Evolutionary conservation across 2,113 vertebrate genomes (phyloP).

Genomic region (Engystomops pustulosus): DNA sequence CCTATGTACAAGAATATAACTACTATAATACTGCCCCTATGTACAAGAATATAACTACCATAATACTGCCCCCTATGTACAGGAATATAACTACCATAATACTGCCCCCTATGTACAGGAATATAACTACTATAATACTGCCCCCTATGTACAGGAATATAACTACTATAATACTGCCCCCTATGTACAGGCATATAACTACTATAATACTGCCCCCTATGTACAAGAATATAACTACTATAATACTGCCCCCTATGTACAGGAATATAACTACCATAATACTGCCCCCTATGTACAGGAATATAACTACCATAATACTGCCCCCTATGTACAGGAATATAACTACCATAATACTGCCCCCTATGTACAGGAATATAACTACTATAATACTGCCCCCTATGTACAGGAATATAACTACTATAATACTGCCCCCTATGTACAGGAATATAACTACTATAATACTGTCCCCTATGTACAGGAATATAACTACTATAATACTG

Average conservation of each 20-base stretch:
- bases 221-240: slow-evolving; percentile 5
- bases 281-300: neutral
- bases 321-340: neutral
- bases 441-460: slow-evolving; percentile 17
- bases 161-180: slow-evolving; percentile 1
- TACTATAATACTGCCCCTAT: slow-evolving; percentile 4
- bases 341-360: slow-evolving; percentile 1
- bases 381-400: slow-evolving; percentile 2
- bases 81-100: neutral
- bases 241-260: neutral
- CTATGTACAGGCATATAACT: slow-evolving; percentile 7
- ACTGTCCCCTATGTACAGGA: slow-evolving; percentile 5
- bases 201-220: slow-evolving; percentile 8
- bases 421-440: neutral
- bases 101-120: neutral
- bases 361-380: slow-evolving; percentile 1
- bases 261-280: neutral
- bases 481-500: neutral
- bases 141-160: neutral
- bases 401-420: slow-evolving; percentile 1
- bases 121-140: slow-evolving; percentile 8
- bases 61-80: neutral
- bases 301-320: neutral
- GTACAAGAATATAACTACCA: slow-evolving; percentile 10
- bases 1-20: slow-evolving; percentile 13